Evolutionary conservation across 2,113 vertebrate species (phyloP).

Genomic region (Crotophaga sulcirostris): DNA sequence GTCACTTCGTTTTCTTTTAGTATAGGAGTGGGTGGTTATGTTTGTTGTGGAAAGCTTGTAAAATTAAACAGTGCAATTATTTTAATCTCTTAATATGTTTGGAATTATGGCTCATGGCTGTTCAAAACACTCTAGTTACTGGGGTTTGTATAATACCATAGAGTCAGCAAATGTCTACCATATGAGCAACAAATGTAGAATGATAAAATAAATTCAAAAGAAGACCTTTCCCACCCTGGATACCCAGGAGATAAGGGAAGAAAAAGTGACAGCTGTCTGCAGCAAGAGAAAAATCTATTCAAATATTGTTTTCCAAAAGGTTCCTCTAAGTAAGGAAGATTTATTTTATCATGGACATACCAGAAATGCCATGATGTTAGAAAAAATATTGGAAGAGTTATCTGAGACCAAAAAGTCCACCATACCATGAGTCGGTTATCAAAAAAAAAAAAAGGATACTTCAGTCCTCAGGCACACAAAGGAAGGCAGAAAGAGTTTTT

Average conservation of each 20-base stretch:
- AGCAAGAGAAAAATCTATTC: conserved; percentile 37
- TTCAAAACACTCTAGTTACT: not conserved
- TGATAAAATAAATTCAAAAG: conserved; percentile 62
- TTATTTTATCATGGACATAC: conserved; percentile 69
- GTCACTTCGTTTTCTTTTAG: not conserved
- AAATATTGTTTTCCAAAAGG: conserved; percentile 53
- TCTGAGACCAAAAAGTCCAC: conserved; percentile 15
- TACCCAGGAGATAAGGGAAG: conserved; percentile 48
- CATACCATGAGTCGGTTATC: conserved; percentile 15
- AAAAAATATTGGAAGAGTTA: conserved; percentile 61
- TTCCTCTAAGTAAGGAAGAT: conserved; percentile 45
- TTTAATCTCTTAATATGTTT: conserved; percentile 65
- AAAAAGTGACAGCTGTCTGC: conserved; percentile 69
- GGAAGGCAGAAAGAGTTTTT: not conserved
- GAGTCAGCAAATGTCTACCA: conserved; percentile 50
- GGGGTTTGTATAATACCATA: not conserved
- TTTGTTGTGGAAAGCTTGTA: conserved; percentile 60
- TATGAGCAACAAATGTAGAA: conserved; percentile 41
- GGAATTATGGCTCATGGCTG: conserved; percentile 45
- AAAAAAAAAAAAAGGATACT: conserved; percentile 61
- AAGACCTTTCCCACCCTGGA: conserved; percentile 60
- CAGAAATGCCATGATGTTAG: conserved; percentile 60
- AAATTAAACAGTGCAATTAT: conserved; percentile 61
- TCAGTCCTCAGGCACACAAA: not conserved
- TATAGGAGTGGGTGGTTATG: not conserved